Conservation (phyloP, 2,888 invertebrate species). For the Empis stercorea region DNA sequence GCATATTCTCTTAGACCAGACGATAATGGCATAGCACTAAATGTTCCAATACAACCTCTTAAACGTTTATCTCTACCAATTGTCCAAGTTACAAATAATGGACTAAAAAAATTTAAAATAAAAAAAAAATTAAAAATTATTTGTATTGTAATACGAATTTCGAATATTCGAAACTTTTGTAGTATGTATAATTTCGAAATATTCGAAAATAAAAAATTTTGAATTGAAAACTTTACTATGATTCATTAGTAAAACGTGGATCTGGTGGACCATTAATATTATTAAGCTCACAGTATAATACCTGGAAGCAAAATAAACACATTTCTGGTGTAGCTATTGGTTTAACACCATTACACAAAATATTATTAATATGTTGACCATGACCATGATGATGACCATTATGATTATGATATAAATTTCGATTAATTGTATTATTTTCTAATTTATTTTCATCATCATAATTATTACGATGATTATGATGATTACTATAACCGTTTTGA, state of each 20-base stretch:
- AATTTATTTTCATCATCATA: neutral
- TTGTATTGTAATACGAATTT: neutral
- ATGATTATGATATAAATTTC: neutral
- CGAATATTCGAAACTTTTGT: neutral
- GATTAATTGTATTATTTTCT: neutral
- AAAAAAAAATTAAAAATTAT: neutral
- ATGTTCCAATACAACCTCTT: slow-evolving; percentile 98
- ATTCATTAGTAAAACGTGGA: slow-evolving; percentile 87
- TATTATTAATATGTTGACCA: slow-evolving; percentile 25
- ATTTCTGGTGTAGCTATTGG: slow-evolving; percentile 81
- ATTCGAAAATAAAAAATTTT: slow-evolving; percentile 14
- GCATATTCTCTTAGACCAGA: slow-evolving; percentile 92
- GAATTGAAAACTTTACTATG: too few species aligned
- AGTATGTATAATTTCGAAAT: too few species aligned
- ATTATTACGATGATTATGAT: neutral
- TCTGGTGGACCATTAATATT: slow-evolving; percentile 83
- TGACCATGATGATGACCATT: slow-evolving; percentile 24
- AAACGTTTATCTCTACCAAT: slow-evolving; percentile 90
- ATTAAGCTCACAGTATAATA: slow-evolving; percentile 87
- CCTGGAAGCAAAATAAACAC: slow-evolving; percentile 99
- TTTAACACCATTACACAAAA: slow-evolving; percentile 16
- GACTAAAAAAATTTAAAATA: slow-evolving; percentile 47
- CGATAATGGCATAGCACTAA: slow-evolving; percentile 92
- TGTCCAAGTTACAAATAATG: slow-evolving; percentile 98
- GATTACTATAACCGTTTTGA: neutral